phyloP scores from a whole-genome alignment of 2,888 invertebrate genomes.

The Thyatira batis region DNA sequence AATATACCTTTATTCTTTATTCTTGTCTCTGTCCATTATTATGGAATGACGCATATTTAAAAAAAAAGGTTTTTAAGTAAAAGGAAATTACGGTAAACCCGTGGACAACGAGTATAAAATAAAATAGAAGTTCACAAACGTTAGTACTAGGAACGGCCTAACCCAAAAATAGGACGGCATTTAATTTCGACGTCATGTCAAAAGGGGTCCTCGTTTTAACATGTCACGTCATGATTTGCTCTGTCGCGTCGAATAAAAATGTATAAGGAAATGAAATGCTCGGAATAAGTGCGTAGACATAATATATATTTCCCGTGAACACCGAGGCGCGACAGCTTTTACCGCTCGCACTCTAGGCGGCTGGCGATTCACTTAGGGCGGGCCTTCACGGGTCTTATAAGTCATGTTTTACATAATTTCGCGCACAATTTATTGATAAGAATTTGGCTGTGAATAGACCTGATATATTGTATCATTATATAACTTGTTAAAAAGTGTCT shows the following conservation, averaged over 20 bases:
- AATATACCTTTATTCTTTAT: too few relatives aligned
- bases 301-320: conserved; percentile 6
- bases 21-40: too few relatives aligned
- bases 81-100: too few relatives aligned
- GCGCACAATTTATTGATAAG: too few relatives aligned
- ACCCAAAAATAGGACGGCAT: background rate
- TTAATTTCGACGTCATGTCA: background rate
- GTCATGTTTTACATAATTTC: too few relatives aligned
- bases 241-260: background rate
- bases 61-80: too few relatives aligned
- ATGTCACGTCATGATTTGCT: conserved; percentile 6
- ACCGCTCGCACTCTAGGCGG: conserved; percentile 2
- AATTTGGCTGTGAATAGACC: too few relatives aligned
- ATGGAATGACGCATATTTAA: too few relatives aligned
- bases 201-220: background rate
- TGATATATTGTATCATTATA: background rate
- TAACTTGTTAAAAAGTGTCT: background rate
- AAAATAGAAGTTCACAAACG: too few relatives aligned
- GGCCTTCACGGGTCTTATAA: background rate
- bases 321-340: conserved; percentile 1
- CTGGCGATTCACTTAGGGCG: background rate
- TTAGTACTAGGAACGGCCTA: background rate
- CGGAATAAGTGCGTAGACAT: conserved; percentile 6
- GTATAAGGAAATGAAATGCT: conserved; percentile 9
- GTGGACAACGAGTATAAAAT: too few relatives aligned